Evolutionary conservation across 2,888 invertebrate species (phyloP), one percentile per base, ranked within the genome.

Genomic region (Drosophila mimetica): DNA sequence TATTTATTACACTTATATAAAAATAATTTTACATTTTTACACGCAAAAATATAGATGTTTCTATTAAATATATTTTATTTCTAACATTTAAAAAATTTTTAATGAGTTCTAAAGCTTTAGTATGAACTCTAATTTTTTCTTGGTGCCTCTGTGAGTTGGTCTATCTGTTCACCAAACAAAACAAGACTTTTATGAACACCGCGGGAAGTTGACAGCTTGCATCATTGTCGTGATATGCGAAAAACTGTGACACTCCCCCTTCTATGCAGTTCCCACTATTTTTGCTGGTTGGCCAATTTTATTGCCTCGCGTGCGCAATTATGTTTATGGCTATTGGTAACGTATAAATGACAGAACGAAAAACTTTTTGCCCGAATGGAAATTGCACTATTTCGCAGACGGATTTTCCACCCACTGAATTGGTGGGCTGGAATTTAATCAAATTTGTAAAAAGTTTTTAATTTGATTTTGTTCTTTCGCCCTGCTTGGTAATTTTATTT

Each of bases 171-270:
- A n/a, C 22, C 83, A 84, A 85, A 85, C 83, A 83, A 81, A 80
- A 79, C 83, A 79, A 83, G 77, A 80, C 76, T 88, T 89, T 89
- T 89, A 83, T 88, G 83, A 83, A 85, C 79, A 89, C 83, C 89
- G 88, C 89, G 89, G 89, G 80, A 89, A 89, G 88, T 84, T 88
- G 89, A 89, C 89, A 89, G 89, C 89, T 88, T 89, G 89, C 83
- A 77, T 88, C 86, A 89, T 78, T 78, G 79, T 75, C 85, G 71
- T 86, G 77, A 86, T 85, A 76, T 79, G 84, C 75, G 75, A 79
- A 82, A 78, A 75, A 81, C 76, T 79, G 79, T 72, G 66, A 65
- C 71, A 46, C 39, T 16, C 46, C n/a, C 75, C 48, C 39, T n/a
- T 34, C 53, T 30, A 16, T 25, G 46, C 13, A 25, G 22, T 16